Conservation (phyloP, 1,140 invertebrate species). For the Aphelenchoides fujianensis region DNA sequence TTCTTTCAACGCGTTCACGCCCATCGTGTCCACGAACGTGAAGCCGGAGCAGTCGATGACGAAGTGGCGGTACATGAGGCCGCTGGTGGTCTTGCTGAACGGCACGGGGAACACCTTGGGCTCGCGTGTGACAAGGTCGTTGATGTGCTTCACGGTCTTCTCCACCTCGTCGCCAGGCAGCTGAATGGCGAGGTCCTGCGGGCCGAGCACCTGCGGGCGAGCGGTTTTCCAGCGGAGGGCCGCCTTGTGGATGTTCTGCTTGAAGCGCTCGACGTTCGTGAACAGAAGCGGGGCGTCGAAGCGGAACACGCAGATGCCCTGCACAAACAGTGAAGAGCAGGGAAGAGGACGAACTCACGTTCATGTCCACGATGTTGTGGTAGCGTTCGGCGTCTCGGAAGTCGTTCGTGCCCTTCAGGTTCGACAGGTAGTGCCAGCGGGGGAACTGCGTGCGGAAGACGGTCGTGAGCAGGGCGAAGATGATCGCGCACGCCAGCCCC, state of each 20-base stretch:
- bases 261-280: conserved; percentile 61
- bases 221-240: conserved; percentile 40
- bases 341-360: conserved; percentile 24
- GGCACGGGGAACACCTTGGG: conserved; percentile 12
- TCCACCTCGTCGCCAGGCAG: conserved; percentile 12
- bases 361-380: conserved; percentile 41
- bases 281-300: conserved; percentile 60
- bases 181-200: conserved; percentile 30
- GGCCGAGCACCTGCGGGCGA: conserved; percentile 34
- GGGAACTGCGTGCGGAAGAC: conserved; percentile 48
- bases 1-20: conserved; percentile 60
- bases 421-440: conserved; percentile 59
- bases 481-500: conserved; percentile 51
- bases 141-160: conserved; percentile 25
- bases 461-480: conserved; percentile 59
- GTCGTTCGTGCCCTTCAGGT: conserved; percentile 55
- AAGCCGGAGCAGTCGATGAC: conserved; percentile 62
- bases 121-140: background rate
- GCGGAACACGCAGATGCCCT: conserved; percentile 61
- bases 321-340: conserved; percentile 22
- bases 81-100: conserved; percentile 31
- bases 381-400: conserved; percentile 59
- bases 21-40: conserved; percentile 62
- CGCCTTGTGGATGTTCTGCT: conserved; percentile 53
- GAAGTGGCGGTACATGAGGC: conserved; percentile 49